These are phyloP conservation scores for Brachyhypopomus gauderio DNA, from an alignment of 2,113 vertebrate genomes.

Conservation along the genomic window DNA sequence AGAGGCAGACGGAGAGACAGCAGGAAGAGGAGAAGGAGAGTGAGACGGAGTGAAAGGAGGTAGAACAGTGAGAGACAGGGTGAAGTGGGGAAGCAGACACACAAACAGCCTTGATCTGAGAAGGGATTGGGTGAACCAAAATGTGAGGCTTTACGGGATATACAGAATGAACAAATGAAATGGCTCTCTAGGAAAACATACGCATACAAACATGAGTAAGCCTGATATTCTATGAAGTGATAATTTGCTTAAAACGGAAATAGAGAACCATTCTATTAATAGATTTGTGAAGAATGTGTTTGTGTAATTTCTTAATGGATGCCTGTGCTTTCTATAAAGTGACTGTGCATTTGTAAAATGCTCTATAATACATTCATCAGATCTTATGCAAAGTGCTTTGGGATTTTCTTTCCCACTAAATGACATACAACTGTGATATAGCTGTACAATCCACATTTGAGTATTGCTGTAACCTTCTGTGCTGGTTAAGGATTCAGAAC, in stretches of 20 bases:
- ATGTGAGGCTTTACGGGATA: not conserved
- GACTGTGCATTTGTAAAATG: not conserved
- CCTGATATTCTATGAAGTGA: no score
- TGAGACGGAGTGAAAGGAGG: conserved; percentile 35
- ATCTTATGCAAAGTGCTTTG: no score
- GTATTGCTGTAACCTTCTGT: no score
- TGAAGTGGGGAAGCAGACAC: not conserved
- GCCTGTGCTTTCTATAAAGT: no score
- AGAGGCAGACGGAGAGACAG: not conserved
- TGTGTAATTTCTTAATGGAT: no score
- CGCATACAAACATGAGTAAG: not conserved
- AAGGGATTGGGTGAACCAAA: not conserved
- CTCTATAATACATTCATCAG: not conserved
- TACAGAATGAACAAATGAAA: no score
- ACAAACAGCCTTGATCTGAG: not conserved
- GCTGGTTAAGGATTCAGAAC: no score
- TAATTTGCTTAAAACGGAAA: not conserved
- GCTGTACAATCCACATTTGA: no score
- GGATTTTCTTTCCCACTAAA: no score
- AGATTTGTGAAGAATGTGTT: no score
- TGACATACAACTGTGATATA: no score
- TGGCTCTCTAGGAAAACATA: no score
- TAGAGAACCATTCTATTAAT: not conserved
- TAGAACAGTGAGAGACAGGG: not conserved
- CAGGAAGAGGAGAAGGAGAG: conserved; percentile 31